Conservation (phyloP, 1,140 invertebrate genomes). For the Platorchestia sp. region DNA sequence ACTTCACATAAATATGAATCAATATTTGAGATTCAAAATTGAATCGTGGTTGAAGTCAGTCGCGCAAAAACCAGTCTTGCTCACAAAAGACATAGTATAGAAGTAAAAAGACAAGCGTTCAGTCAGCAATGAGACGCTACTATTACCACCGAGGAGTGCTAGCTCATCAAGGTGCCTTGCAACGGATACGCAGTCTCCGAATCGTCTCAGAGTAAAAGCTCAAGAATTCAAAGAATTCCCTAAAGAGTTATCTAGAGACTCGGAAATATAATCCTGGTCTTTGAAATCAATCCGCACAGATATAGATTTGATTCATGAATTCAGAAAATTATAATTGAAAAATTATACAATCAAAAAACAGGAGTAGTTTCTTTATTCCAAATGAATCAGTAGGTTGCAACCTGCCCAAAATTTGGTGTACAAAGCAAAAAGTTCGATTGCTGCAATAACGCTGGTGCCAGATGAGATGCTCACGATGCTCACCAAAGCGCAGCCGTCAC, state of each 20-base stretch:
- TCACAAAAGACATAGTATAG: too few species aligned
- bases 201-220: too few species aligned
- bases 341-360: background rate
- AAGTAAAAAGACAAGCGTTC: too few species aligned
- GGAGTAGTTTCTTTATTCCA: background rate
- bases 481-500: background rate
- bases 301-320: background rate
- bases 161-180: too few species aligned
- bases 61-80: too few species aligned
- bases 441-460: background rate
- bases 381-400: background rate
- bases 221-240: too few species aligned
- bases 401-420: background rate
- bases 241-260: background rate
- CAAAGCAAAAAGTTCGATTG: background rate
- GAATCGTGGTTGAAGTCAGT: background rate
- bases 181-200: too few species aligned
- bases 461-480: background rate
- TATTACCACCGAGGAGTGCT: too few species aligned
- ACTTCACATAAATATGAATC: background rate
- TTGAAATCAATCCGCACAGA: too few species aligned
- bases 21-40: background rate
- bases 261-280: background rate
- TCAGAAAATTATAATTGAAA: background rate
- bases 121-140: too few species aligned